Evolutionary conservation across 2,113 vertebrate species (phyloP).

Genomic region (Hymenochirus boettgeri): DNA sequence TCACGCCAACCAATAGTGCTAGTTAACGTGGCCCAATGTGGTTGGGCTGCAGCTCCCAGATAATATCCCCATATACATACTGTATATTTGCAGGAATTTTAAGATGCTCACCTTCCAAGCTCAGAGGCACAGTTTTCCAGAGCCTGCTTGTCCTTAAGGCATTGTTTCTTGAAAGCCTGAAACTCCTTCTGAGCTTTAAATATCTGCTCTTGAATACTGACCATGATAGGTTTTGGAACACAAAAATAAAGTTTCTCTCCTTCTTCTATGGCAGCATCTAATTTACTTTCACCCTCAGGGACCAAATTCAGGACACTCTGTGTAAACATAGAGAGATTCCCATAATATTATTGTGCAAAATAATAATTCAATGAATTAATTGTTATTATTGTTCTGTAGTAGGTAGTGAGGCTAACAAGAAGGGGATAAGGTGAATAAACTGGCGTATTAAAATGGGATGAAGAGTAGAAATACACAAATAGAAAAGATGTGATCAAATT

Average conservation of each 20-base stretch:
- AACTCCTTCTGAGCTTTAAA: slow-evolving; percentile 76
- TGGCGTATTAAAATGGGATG: no score
- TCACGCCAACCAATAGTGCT: no score
- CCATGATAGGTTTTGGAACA: slow-evolving; percentile 70
- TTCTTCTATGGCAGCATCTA: slow-evolving; percentile 72
- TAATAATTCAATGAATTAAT: no score
- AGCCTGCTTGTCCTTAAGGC: slow-evolving; percentile 68
- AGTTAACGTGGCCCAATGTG: no score
- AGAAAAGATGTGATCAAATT: background rate
- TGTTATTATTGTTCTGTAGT: no score
- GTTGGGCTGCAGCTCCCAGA: no score
- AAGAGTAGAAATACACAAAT: background rate
- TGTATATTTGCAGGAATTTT: background rate
- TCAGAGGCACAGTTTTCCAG: slow-evolving; percentile 74
- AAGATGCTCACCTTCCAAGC: slow-evolving; percentile 60
- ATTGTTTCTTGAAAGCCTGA: slow-evolving; percentile 69
- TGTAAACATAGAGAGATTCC: slow-evolving; percentile 14
- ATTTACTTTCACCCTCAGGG: slow-evolving; percentile 68
- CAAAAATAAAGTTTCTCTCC: slow-evolving; percentile 74
- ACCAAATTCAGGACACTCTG: slow-evolving; percentile 70
- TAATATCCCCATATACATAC: no score
- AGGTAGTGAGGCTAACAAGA: no score
- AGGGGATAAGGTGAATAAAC: no score
- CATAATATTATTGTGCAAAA: background rate
- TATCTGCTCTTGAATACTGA: slow-evolving; percentile 76